These are phyloP conservation scores for Cinclus mexicanus DNA, from an alignment of 2,113 vertebrate genomes.

Conservation along the genomic window DNA sequence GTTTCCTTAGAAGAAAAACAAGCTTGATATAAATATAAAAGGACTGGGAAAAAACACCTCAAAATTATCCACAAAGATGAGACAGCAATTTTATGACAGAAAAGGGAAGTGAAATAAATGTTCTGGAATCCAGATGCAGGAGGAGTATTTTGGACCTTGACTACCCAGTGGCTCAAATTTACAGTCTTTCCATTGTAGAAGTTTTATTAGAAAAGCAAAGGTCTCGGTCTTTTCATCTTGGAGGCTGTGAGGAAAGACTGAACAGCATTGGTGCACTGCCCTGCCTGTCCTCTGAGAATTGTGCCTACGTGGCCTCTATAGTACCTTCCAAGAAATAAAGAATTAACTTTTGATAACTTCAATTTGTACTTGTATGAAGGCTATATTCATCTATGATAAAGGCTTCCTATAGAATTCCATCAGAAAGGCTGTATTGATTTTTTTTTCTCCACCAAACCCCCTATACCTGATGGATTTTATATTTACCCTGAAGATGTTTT, in stretches of 20 bases:
- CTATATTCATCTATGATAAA: neutral
- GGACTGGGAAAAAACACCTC: neutral
- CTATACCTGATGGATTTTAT: neutral
- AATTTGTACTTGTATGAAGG: neutral
- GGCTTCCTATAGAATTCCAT: neutral
- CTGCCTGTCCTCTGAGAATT: neutral
- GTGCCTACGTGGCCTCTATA: neutral
- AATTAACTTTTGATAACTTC: neutral
- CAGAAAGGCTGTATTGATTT: neutral
- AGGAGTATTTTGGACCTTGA: neutral
- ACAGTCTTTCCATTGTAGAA: neutral
- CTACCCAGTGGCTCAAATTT: slow-evolving; percentile 6
- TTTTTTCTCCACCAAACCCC: neutral
- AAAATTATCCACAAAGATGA: neutral
- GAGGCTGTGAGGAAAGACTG: neutral
- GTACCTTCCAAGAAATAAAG: neutral
- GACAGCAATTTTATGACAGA: neutral
- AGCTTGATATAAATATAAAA: neutral
- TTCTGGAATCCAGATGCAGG: neutral
- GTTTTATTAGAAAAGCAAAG: neutral
- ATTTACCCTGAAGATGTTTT: neutral
- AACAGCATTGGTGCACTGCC: neutral
- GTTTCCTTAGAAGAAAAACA: neutral
- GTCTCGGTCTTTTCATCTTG: neutral
- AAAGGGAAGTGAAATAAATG: neutral